Percentiles rank a stretch among this genome's conserved stretches.
Conservation (phyloP, 2,113 vertebrate species). For the Zosterops japonicus region DNA sequence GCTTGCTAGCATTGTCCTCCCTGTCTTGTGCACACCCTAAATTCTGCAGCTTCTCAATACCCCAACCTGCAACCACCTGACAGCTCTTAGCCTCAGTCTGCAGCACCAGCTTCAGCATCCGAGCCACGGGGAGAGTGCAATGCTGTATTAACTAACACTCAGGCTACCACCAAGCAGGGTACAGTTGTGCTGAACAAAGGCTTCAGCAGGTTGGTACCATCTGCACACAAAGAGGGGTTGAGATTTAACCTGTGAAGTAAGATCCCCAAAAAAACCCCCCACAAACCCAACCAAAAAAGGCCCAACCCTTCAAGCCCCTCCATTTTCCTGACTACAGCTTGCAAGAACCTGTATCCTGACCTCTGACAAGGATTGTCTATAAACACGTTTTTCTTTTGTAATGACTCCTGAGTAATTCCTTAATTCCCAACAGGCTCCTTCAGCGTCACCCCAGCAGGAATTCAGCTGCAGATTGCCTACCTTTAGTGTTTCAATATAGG, state of each 20-base stretch:
- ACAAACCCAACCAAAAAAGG: neutral
- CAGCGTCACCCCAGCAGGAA: neutral
- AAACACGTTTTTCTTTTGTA: neutral
- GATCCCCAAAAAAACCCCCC: neutral
- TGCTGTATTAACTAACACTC: neutral
- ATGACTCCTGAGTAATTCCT: neutral
- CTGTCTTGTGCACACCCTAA: neutral
- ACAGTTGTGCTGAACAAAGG: neutral
- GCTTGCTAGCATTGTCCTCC: neutral
- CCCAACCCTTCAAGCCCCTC: neutral
- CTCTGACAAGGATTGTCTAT: neutral
- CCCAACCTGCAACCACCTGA: neutral
- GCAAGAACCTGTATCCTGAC: neutral
- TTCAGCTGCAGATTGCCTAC: constrained; percentile 62
- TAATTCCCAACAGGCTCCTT: neutral
- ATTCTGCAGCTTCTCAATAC: neutral
- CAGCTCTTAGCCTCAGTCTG: neutral
- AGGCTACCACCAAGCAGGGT: neutral
- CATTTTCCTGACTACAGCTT: neutral
- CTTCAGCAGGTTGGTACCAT: neutral
- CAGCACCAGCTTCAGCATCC: neutral
- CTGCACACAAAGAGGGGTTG: neutral
- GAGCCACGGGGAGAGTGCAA: neutral
- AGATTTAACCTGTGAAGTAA: neutral
- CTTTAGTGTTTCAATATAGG: constrained; percentile 96